A percentile compares a stretch with the other conserved stretches of the same genome.
phyloP scores from a whole-genome alignment of 1,140 invertebrate genomes.

The Drosophila fuyamai region DNA sequence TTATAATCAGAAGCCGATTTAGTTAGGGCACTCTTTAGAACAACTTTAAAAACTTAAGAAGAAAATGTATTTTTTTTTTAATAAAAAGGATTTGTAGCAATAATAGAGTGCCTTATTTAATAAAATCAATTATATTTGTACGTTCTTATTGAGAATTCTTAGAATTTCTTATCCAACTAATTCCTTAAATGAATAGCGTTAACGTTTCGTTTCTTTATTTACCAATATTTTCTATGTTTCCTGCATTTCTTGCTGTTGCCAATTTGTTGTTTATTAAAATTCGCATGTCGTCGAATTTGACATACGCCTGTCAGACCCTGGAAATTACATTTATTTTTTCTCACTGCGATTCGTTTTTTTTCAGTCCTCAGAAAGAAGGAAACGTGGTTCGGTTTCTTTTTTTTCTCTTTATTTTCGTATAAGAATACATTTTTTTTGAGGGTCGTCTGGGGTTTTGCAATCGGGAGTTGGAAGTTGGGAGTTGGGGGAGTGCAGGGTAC shows the following conservation, averaged over 20 bases:
- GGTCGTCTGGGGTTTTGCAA: conserved; percentile 2
- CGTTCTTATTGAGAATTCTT: too few relatives aligned
- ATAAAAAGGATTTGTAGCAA: too few relatives aligned
- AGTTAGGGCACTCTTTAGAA: too few relatives aligned
- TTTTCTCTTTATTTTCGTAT: neutral
- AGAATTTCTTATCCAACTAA: too few relatives aligned
- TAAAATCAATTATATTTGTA: too few relatives aligned
- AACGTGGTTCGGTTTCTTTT: conserved; percentile 19
- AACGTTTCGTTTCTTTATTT: neutral
- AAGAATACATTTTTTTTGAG: conserved; percentile 44
- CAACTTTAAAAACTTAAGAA: too few relatives aligned
- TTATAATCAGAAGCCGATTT: too few relatives aligned
- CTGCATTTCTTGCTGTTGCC: conserved; percentile 13
- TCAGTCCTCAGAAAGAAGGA: neutral
- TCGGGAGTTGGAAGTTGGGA: conserved; percentile 26
- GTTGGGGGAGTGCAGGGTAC: conserved; percentile 30
- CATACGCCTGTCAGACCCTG: conserved; percentile 70
- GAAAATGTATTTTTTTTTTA: too few relatives aligned
- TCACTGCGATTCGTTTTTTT: conserved; percentile 7
- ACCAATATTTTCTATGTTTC: conserved; percentile 3
- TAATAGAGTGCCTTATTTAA: too few relatives aligned
- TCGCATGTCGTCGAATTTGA: conserved; percentile 80
- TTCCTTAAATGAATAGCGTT: neutral
- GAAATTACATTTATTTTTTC: conserved; percentile 69
- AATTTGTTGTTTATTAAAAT: conserved; percentile 66